phyloP scores from a whole-genome alignment of 64 coral and sea anemone genomes.

The Acropora tenuis region DNA sequence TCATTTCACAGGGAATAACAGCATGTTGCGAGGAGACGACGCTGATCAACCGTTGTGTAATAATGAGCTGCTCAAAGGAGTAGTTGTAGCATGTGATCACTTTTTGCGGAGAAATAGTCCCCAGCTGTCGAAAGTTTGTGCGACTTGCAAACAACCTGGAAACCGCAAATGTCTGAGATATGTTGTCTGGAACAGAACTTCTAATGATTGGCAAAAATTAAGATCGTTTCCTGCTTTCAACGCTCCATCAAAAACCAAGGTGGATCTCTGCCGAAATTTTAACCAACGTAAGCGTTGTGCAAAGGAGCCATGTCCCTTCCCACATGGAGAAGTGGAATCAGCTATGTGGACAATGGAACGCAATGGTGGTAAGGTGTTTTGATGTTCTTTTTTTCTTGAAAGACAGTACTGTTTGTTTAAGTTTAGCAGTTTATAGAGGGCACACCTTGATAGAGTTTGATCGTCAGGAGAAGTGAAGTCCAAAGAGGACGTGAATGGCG shows the following conservation, averaged over 20 bases:
- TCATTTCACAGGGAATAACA: too few relatives aligned
- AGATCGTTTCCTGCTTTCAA: not conserved
- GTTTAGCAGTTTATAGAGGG: not conserved
- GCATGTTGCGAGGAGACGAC: not conserved
- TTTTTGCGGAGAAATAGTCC: not conserved
- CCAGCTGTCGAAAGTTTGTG: not conserved
- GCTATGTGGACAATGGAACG: slow-evolving; percentile 11
- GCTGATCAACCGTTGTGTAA: not conserved
- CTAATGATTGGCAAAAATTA: not conserved
- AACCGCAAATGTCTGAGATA: not conserved
- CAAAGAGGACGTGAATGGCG: too few relatives aligned
- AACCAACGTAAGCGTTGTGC: not conserved
- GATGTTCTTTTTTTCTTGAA: too few relatives aligned
- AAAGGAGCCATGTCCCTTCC: not conserved
- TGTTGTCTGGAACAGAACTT: not conserved
- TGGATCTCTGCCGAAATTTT: slow-evolving; percentile 2
- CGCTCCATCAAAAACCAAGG: not conserved
- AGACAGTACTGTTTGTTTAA: not conserved
- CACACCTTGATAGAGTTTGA: too few relatives aligned
- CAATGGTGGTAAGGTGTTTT: not conserved
- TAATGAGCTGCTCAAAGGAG: not conserved
- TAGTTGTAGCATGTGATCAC: slow-evolving; percentile 36
- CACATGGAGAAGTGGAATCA: slow-evolving; percentile 12
- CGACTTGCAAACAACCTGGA: not conserved
- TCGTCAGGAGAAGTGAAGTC: too few relatives aligned